Conservation (phyloP, 2,888 invertebrate species). For the Asteroscopus sphinx region DNA sequence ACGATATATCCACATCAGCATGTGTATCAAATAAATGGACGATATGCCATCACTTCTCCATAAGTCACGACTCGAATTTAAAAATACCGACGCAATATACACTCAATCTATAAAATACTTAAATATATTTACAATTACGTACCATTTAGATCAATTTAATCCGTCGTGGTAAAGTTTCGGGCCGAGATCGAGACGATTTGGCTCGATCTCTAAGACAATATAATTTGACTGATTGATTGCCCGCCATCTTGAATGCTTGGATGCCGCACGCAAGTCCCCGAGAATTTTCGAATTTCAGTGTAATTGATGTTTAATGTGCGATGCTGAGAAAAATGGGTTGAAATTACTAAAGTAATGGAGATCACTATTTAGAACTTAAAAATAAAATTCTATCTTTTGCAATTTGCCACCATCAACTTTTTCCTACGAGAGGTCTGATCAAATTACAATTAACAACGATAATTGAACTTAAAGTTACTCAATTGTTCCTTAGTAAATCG, state of each 20-base stretch:
- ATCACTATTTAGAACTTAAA: too few species aligned
- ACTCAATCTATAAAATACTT: constrained; percentile 54
- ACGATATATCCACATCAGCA: not conserved
- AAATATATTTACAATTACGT: constrained; percentile 61
- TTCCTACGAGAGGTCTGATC: too few species aligned
- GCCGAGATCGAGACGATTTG: constrained; percentile 70
- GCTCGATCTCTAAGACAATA: constrained; percentile 84
- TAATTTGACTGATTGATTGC: constrained; percentile 88
- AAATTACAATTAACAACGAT: too few species aligned
- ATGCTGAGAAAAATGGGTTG: constrained; percentile 19
- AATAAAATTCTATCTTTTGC: too few species aligned
- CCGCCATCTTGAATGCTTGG: constrained; percentile 44
- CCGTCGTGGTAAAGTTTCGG: constrained; percentile 65
- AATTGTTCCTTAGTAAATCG: too few species aligned
- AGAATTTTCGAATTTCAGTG: constrained; percentile 56
- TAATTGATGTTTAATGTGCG: constrained; percentile 55
- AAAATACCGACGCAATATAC: constrained; percentile 17
- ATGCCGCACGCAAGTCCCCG: constrained; percentile 54
- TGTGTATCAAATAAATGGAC: not conserved
- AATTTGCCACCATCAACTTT: too few species aligned
- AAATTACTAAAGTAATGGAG: constrained; percentile 1
- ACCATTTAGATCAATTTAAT: constrained; percentile 70
- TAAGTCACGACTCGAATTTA: constrained; percentile 30
- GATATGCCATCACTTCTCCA: constrained; percentile 17
- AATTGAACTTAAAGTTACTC: too few species aligned